Evolutionary conservation across 35 echinoderm and acorn worm species (phyloP), one percentile per base, ranked within the genome.

Genomic region (Lytechinus pictus): DNA sequence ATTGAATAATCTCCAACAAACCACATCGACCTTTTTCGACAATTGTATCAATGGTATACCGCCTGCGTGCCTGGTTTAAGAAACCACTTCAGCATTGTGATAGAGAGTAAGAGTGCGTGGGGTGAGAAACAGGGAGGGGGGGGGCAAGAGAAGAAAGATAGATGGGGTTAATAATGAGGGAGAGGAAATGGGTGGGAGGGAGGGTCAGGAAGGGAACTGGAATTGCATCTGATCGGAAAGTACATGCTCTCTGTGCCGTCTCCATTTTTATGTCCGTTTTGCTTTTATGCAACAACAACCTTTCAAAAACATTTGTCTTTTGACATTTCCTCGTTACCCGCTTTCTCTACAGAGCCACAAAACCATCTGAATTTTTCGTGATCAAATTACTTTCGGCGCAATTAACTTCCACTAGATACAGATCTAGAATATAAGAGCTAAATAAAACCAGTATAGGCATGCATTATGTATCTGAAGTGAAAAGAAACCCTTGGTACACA

Each of bases 1-100:
- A 90, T 90, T 90, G 88, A 90, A 54, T 90, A 90, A 90, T 90
- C 88, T 54, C 88, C 29, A 14, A 90, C 88, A 90, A 90, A 90
- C 88, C 88, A 90, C 11, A 13, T 90, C 52, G 88, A 90, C 88
- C 88, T 90, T 90, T 90, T 90, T 90, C 28, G 88, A 51, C 88
- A 90, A 90, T 52, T 90, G 88, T 90, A 90, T 90, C 88, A 90
- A 90, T 90, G 88, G 52, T 54, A 21, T 10, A 90, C 88, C 88
- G 88, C 88, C 88, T 79, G 66, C 66, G 66, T 79, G 66, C 66
- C 66, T 24, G 66, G 19, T 79, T 79, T 79, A 79, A 79, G 19
- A 79, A 79, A 79, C 66, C 66, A 79, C 66, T 79, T 79, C 66
- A 79, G 66, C 19, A 6, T 2, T 44, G 33, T 79, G 66, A 24